Evolutionary conservation across 2,113 vertebrate species (phyloP).

Genomic region (Myrmophylax atrothorax): DNA sequence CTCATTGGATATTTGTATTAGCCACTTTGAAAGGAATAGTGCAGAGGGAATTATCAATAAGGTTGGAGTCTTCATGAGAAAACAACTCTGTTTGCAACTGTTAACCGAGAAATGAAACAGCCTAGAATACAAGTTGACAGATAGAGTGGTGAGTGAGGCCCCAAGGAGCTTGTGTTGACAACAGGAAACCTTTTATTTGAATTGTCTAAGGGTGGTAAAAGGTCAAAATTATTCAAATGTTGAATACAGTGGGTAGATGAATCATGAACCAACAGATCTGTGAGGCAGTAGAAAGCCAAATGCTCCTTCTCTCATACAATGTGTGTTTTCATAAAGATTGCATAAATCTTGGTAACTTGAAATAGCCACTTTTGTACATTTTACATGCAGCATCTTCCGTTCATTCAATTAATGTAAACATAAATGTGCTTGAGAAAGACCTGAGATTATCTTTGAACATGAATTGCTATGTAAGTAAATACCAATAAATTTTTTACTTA

Average conservation of each 20-base stretch:
- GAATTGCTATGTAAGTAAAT: conserved; percentile 7
- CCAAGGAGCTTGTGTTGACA: conserved; percentile 26
- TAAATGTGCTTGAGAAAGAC: conserved; percentile 38
- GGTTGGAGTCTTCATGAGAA: conserved; percentile 5
- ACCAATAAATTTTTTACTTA: neutral
- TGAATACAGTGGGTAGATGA: conserved; percentile 10
- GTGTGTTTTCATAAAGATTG: conserved; percentile 8
- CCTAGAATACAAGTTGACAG: conserved; percentile 31
- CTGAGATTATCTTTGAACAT: conserved; percentile 31
- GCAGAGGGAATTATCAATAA: conserved; percentile 43
- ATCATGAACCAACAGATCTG: conserved; percentile 16
- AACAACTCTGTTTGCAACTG: conserved; percentile 18
- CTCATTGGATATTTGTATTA: conserved; percentile 10
- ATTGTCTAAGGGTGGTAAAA: conserved; percentile 49
- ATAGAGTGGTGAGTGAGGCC: conserved; percentile 1
- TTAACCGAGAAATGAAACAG: neutral
- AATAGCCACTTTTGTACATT: conserved; percentile 50
- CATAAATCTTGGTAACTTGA: conserved; percentile 30
- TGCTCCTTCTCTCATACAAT: neutral
- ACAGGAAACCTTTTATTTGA: conserved; percentile 48
- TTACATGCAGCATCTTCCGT: conserved; percentile 39
- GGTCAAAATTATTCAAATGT: conserved; percentile 66
- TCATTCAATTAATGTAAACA: conserved; percentile 52
- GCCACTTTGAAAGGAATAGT: conserved; percentile 32
- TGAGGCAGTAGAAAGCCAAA: conserved; percentile 55